Evolutionary conservation across 2,888 invertebrate genomes (phyloP), one percentile per base, ranked within the genome.

Genomic region (Halictus quadricinctus): DNA sequence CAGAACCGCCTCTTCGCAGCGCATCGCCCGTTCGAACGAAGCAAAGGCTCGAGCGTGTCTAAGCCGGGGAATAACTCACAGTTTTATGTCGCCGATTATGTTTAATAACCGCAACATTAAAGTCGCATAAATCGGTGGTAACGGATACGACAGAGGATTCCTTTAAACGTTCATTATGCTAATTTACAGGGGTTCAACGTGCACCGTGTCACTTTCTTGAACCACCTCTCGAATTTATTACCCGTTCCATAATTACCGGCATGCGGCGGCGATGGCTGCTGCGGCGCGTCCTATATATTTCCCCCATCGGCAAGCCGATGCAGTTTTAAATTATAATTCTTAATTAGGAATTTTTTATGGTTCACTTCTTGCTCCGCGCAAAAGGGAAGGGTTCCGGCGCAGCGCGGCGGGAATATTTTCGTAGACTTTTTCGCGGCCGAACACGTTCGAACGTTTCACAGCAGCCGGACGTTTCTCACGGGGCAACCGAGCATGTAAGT

Each of bases 401-500:
- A 10, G 50, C 4, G 18, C 15, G 21, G 50, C 2, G 25, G n/a
- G 8, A 43, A 48, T 64, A 43, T 80, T 36, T 29, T 36, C 29
- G 48, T 13, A 15, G 69, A 81, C 46, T 77, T 70, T 13, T 36
- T 18, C 5, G 29, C 21, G 54, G 46, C 18, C 64, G 79, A 25
- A 60, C 48, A 72, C 58, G 41, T 79, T 78, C 60, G 48, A 41
- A 66, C 25, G 54, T n/a, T 72, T 41, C 54, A 54, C n/a, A 15
- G 50, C 25, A 73, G 29, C 76, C 81, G 77, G 43, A 48, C 29
- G 76, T 54, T 75, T 75, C 72, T 84, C 41, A 76, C 69, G 74
- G 73, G 43, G 54, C 74, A 74, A 58, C 69, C 83, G 7, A 54
- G 69, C 83, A 60, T 46, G 72, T 77, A 81, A 84, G 82, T 84